These are phyloP conservation scores for Drosophila ananassae DNA, from an alignment of 1,140 invertebrate genomes.

Conservation along the genomic window DNA sequence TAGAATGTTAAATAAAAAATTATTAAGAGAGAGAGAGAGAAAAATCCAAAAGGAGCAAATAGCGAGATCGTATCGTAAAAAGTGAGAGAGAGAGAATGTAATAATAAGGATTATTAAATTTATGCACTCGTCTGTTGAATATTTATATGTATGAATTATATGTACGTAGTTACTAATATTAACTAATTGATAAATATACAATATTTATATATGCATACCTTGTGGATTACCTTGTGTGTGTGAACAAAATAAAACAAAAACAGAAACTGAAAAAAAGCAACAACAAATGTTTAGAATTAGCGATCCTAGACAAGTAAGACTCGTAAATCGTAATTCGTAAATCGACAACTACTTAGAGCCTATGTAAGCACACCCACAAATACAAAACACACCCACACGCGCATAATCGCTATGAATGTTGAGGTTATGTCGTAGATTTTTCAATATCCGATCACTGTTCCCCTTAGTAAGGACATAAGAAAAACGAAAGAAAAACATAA, in stretches of 20 bases:
- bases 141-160: slow-evolving; percentile 67
- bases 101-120: slow-evolving; percentile 74
- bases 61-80: neutral
- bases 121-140: slow-evolving; percentile 79
- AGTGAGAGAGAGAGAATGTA: slow-evolving; percentile 13
- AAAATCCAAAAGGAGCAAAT: slow-evolving; percentile 14
- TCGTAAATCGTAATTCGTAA: slow-evolving; percentile 40
- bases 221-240: slow-evolving; percentile 35
- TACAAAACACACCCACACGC: slow-evolving; percentile 15
- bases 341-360: slow-evolving; percentile 40
- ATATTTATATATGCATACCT: slow-evolving; percentile 58
- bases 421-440: slow-evolving; percentile 75
- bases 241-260: neutral
- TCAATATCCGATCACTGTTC: slow-evolving; percentile 73
- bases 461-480: slow-evolving; percentile 31
- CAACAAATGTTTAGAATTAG: slow-evolving; percentile 49
- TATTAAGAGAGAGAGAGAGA: neutral
- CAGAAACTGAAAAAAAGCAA: neutral
- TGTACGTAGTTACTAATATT: slow-evolving; percentile 71
- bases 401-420: slow-evolving; percentile 64
- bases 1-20: slow-evolving; percentile 28
- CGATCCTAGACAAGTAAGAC: slow-evolving; percentile 34
- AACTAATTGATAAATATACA: slow-evolving; percentile 69
- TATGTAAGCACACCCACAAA: slow-evolving; percentile 34
- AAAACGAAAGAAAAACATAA: neutral